These are phyloP conservation scores for Eleginops maclovinus DNA, from an alignment of 2,113 vertebrate genomes.

Conservation along the genomic window DNA sequence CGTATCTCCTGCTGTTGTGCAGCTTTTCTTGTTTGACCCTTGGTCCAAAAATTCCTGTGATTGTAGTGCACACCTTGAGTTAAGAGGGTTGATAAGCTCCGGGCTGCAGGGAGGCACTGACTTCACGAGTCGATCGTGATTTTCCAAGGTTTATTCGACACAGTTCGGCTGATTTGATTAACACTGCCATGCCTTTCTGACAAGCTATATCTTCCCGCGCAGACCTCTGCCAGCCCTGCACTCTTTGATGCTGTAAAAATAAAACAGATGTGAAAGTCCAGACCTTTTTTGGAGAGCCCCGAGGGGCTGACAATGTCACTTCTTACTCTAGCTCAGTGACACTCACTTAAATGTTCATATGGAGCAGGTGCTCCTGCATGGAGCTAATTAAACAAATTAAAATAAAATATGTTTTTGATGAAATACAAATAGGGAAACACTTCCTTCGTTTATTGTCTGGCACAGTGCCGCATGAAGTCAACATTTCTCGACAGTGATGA, in stretches of 20 bases:
- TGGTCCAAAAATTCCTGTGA: constrained; percentile 1
- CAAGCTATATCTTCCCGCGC: constrained; percentile 29
- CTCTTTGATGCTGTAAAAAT: constrained; percentile 1
- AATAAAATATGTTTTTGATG: background rate
- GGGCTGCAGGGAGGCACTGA: constrained; percentile 14
- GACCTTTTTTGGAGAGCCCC: constrained; percentile 7
- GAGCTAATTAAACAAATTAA: background rate
- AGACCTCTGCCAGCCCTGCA: constrained; percentile 9
- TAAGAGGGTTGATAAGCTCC: constrained; percentile 28
- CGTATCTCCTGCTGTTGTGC: background rate
- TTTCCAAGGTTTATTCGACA: constrained; percentile 47
- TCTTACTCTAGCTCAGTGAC: background rate
- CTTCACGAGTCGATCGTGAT: constrained; percentile 29
- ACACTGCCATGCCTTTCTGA: constrained; percentile 24
- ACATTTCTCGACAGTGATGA: constrained; percentile 47
- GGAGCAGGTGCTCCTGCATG: background rate
- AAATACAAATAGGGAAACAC: constrained; percentile 10
- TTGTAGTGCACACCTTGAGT: constrained; percentile 21
- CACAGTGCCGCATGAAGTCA: constrained; percentile 30
- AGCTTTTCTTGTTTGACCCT: constrained; percentile 33
- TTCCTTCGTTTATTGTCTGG: background rate
- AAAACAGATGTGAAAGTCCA: background rate
- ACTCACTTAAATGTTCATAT: background rate
- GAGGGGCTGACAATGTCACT: background rate
- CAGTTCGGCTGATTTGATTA: constrained; percentile 61